These are phyloP conservation scores for Athripsodes cinereus DNA, from an alignment of 2,888 invertebrate species.

Conservation along the genomic window DNA sequence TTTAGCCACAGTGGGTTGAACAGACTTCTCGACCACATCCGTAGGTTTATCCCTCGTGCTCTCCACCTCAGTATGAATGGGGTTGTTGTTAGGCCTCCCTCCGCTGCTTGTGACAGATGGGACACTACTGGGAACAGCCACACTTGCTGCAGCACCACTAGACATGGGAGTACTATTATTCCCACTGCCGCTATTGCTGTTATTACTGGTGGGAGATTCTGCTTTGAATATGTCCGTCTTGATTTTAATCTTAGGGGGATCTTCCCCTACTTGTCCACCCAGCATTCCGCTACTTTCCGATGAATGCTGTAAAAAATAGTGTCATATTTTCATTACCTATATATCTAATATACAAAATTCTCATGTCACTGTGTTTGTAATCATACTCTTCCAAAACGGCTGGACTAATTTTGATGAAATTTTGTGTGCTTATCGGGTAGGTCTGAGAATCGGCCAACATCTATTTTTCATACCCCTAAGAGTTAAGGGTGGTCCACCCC, in stretches of 20 bases:
- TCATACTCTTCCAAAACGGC: no score
- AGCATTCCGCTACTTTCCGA: not conserved
- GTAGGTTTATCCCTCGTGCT: not conserved
- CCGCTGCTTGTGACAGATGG: not conserved
- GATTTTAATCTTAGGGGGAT: conserved; percentile 49
- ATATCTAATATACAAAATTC: no score
- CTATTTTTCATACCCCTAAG: no score
- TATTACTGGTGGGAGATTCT: conserved; percentile 30
- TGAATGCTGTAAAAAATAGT: not conserved
- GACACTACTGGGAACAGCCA: not conserved
- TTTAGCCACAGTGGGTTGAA: no score
- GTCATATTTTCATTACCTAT: no score
- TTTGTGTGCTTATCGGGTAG: no score
- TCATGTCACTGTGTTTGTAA: no score
- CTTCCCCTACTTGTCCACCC: conserved; percentile 31
- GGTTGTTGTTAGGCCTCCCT: not conserved
- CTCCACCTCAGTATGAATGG: not conserved
- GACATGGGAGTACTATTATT: not conserved
- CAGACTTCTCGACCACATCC: not conserved
- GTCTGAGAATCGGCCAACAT: no score
- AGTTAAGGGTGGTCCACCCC: no score
- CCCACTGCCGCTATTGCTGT: no score
- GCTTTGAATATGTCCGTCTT: conserved; percentile 51
- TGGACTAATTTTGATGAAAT: no score
- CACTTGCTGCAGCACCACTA: not conserved